Evolutionary conservation across 2,113 vertebrate species (phyloP), one percentile per base, ranked within the genome.

Genomic region (Spermophilus dauricus): DNA sequence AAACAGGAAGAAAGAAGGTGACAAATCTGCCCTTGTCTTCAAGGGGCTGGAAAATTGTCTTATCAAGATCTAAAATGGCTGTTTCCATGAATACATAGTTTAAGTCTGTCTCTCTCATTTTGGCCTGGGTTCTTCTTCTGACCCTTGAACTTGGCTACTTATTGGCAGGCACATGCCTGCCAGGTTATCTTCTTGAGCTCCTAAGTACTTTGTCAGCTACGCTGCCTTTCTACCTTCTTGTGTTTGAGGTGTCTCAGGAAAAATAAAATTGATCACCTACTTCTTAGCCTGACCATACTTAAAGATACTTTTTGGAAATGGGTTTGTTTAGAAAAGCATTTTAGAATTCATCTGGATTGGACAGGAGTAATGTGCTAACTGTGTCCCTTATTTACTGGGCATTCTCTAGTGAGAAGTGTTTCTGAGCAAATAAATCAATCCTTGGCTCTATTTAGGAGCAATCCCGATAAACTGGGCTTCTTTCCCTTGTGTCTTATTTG

Each of bases 61-160:
- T 10, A 94, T 56, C n/a, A 86, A 97, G 69, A 96, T 10, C 98
- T 98, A 92, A 98, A 98, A 89, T 97, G 95, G 97, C 87, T 89
- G 72, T 96, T 98, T 97, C 94, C 86, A 87, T 95, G 89, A 76
- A 56, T 95, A 67, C 32, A 28, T 32, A 32, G 82, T 91, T 56
- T 22, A 85, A 94, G 70, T 48, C 65, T 91, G 28, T 78, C 61
- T 96, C 48, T 87, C 67, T 92, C n/a, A 24, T 58, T 4, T 32
- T 87, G 75, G 70, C 48, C 70, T 42, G 65, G 53, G 56, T 34
- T 67, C 14, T 89, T 88, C 30, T 65, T 86, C 73, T 90, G 75
- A 96, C n/a, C 45, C 37, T 96, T 67, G 82, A 69, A 37, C 65
- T 28, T 84, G 51, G 81, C 63, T 83, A 39, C 75, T 63, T 48